Base-by-base conservation (phyloP, 2,797 vertebrate species). In the Podarcis siculus region DNA sequence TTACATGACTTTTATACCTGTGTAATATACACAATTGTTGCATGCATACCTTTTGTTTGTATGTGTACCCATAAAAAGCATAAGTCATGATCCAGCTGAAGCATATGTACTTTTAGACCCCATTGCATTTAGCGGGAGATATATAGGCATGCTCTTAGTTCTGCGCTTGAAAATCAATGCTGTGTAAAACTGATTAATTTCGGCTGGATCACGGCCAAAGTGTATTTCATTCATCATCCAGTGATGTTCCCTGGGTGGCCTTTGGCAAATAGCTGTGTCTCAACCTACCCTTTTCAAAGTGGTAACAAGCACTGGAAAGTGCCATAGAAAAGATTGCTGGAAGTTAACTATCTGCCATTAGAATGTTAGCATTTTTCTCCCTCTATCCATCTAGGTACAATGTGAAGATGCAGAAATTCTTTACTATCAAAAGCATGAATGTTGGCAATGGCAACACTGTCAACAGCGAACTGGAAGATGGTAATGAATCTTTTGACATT, bases 401-500 rank as follows among this genome's bases (percentile, higher is more conserved):
- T 25, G 89, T 97, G 93, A 98, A 94, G 96, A 97, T 99, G 97
- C 98, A 99, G 96, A 97, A 73, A 15, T 98, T 98, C 91, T 99
- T 99, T 96, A 98, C 95, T 5, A 96, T 98, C 91, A 97, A 96
- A 95, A 96, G 96, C 49, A 99, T 98, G 97, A 98, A 98, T 35
- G 96, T 98, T 91, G 98, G 98, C 87, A 99, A 99, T 58, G 98
- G 98, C 95, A 98, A 98, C 86, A 97, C 98, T 0, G 97, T 98
- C 55, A 97, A 94, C 95, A 98, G 97, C 58, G 99, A 99, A 95
- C 97, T 99, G 96, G 98, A 99, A 96, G 98, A 98, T 73, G 99
- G 99, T 99, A 99, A 99, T 98, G 96, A 96, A 96, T 97, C 82
- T 97, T 97, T 97, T 97, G 96, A 96, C 92, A 94, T 94, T 98